Evolutionary conservation across 2,888 invertebrate species (phyloP).

Genomic region (Beris chalybata): DNA sequence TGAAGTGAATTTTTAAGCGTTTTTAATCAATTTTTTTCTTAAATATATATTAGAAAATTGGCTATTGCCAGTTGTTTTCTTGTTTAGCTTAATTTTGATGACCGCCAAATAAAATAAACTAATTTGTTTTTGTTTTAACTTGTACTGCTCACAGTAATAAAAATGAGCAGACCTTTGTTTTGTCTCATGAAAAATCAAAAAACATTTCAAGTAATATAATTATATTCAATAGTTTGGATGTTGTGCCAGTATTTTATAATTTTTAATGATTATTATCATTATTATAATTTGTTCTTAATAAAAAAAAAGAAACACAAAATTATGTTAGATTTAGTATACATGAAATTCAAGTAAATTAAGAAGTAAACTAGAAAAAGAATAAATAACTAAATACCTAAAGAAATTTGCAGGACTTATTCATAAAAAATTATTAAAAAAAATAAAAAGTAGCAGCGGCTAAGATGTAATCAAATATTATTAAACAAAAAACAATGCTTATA

Average conservation of each 20-base stretch:
- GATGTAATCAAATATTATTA: conserved; percentile 8
- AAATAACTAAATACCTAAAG: conserved; percentile 29
- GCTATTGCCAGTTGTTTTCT: no score
- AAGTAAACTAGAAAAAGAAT: conserved; percentile 18
- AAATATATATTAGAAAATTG: background rate
- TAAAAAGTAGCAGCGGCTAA: background rate
- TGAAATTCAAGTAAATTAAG: conserved; percentile 22
- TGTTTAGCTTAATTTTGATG: conserved; percentile 15
- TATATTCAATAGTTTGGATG: conserved; percentile 26
- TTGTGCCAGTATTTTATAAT: conserved; percentile 27
- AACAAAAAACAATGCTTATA: conserved; percentile 15
- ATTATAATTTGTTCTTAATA: background rate
- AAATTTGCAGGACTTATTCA: conserved; percentile 26
- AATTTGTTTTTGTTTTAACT: no score
- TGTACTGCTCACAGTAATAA: background rate
- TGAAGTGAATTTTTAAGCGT: background rate
- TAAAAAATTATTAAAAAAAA: conserved; percentile 9
- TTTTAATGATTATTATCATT: conserved; percentile 10
- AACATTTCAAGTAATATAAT: background rate
- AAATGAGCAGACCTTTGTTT: conserved; percentile 2
- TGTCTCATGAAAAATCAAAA: background rate
- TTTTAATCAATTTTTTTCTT: background rate
- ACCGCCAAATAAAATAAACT: conserved; percentile 7
- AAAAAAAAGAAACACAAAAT: background rate
- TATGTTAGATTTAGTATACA: conserved; percentile 21